These are phyloP conservation scores for Otis tarda DNA, from an alignment of 2,113 vertebrate species.

Conservation along the genomic window DNA sequence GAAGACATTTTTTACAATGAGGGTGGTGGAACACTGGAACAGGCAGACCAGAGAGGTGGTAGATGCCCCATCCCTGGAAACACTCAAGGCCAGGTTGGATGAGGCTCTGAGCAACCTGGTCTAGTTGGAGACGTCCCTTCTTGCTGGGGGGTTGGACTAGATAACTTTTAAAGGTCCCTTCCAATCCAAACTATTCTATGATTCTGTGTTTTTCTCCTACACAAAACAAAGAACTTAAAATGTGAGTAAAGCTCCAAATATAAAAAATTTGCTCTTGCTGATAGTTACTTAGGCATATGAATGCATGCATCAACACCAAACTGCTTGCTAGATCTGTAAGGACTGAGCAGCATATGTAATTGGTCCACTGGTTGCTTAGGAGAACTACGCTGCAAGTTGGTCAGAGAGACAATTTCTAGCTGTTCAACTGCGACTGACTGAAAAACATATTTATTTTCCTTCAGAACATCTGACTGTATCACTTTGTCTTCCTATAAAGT, in stretches of 20 bases:
- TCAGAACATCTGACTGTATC: not conserved
- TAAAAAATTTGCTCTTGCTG: not conserved
- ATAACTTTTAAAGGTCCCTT: too few relatives aligned
- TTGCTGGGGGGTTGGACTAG: too few relatives aligned
- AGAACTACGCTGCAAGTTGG: not conserved
- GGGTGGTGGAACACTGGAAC: too few relatives aligned
- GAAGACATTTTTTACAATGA: too few relatives aligned
- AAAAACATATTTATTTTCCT: not conserved
- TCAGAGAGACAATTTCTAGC: not conserved
- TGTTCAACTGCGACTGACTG: not conserved
- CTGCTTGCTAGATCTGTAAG: not conserved
- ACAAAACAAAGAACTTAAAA: not conserved
- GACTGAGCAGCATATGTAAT: not conserved
- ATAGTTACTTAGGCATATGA: not conserved
- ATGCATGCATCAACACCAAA: not conserved
- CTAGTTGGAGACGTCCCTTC: too few relatives aligned
- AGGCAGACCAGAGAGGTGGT: too few relatives aligned
- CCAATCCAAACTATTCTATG: too few relatives aligned
- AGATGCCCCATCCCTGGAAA: too few relatives aligned
- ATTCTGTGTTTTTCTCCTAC: not conserved
- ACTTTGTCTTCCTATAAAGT: not conserved
- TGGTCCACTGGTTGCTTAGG: not conserved
- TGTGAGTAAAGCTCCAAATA: not conserved
- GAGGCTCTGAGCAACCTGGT: too few relatives aligned
- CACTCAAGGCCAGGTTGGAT: too few relatives aligned